Evolutionary conservation across 1,140 invertebrate genomes (phyloP).

Genomic region (Agrilus planipennis): DNA sequence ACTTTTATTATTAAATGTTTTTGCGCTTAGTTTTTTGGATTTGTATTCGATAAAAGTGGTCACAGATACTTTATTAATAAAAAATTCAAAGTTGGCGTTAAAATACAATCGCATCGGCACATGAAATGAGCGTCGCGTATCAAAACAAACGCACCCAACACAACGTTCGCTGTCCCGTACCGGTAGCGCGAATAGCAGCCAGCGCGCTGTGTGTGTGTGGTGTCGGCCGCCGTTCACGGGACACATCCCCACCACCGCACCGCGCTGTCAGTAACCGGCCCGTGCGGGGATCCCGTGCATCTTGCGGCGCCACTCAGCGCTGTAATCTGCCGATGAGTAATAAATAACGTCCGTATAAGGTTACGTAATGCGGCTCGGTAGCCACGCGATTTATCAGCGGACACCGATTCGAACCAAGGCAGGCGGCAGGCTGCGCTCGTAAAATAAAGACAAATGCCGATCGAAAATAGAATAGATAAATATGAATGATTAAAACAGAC

Average conservation of each 20-base stretch:
- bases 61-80: constrained; percentile 29
- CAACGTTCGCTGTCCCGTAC: constrained; percentile 37
- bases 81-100: too few species aligned
- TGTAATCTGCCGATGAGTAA: too few species aligned
- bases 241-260: constrained; percentile 14
- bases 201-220: constrained; percentile 36
- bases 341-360: too few species aligned
- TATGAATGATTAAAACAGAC: too few species aligned
- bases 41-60: constrained; percentile 31
- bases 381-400: too few species aligned
- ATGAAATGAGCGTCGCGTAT: too few species aligned
- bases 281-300: constrained; percentile 21
- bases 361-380: too few species aligned
- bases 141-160: too few species aligned
- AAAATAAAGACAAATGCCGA: too few species aligned
- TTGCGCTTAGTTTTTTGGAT: constrained; percentile 18
- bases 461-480: too few species aligned
- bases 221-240: constrained; percentile 21
- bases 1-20: constrained; percentile 5
- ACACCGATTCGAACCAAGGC: too few species aligned
- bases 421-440: too few species aligned
- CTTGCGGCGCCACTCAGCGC: constrained; percentile 16
- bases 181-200: constrained; percentile 39
- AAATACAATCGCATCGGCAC: constrained; percentile 33
- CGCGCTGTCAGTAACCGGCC: constrained; percentile 13